A percentile compares a stretch with the other conserved stretches of the same genome.
These are phyloP conservation scores for Archaeoteleia sp. DNA, from an alignment of 2,888 invertebrate species.

Conservation along the genomic window DNA sequence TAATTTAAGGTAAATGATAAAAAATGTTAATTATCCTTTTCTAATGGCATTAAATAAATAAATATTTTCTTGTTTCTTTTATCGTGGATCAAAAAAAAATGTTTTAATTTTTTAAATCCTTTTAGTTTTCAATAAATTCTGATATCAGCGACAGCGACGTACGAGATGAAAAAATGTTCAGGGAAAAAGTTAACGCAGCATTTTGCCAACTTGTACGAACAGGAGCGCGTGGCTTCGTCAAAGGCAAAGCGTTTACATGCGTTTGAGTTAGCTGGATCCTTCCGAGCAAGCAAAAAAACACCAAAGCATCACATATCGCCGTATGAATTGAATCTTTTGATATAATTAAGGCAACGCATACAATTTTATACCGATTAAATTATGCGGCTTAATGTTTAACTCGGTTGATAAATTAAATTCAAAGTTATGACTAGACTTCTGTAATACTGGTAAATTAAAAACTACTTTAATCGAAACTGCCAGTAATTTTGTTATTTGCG, in stretches of 20 bases:
- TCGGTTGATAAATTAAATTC: conserved; percentile 17
- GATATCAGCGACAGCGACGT: conserved; percentile 14
- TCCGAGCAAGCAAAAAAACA: conserved; percentile 21
- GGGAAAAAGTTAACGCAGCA: conserved; percentile 25
- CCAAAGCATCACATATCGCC: conserved; percentile 11
- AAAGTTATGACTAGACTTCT: conserved; percentile 5
- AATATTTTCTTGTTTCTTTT: no score
- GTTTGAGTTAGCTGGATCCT: conserved; percentile 33
- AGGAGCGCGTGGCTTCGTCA: conserved; percentile 23
- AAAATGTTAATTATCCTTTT: no score
- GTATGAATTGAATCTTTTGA: conserved; percentile 6
- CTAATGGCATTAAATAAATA: no score
- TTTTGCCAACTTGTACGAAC: conserved; percentile 17
- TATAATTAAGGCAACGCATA: conserved; percentile 15
- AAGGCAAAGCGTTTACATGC: conserved; percentile 44
- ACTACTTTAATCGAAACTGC: no score
- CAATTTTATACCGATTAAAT: conserved; percentile 12
- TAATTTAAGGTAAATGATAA: no score
- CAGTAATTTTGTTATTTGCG: no score
- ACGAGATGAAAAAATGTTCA: conserved; percentile 16
- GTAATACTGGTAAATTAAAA: no score
- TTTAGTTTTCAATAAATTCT: conserved; percentile 13
- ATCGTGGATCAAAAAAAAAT: no score
- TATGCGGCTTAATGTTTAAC: conserved; percentile 4
- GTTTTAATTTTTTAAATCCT: conserved; percentile 2